Percentiles rank a stretch among this genome's conserved stretches.
Evolutionary conservation across 1,140 invertebrate genomes (phyloP).

Genomic region (Mamestra configurata): DNA sequence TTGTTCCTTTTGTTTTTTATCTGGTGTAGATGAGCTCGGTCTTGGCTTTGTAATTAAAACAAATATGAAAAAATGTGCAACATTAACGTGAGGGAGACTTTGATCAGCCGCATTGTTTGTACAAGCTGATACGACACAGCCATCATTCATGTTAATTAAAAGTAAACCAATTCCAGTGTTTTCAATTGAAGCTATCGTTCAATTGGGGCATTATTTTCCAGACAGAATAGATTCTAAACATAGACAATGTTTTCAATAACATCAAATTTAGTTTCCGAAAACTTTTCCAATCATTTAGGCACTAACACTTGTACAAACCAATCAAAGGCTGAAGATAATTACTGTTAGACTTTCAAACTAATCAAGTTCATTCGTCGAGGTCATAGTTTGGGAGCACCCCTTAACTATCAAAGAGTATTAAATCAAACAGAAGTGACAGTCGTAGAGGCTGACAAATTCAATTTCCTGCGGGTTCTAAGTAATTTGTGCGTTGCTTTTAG

Average conservation of each 20-base stretch:
- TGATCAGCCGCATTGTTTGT: not conserved
- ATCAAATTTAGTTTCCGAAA: not conserved
- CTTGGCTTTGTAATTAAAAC: slow-evolving; percentile 27
- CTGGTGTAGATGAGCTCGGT: slow-evolving; percentile 17
- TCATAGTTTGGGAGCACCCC: slow-evolving; percentile 12
- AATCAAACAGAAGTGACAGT: slow-evolving; percentile 35
- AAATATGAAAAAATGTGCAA: slow-evolving; percentile 9
- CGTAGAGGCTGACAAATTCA: slow-evolving; percentile 45
- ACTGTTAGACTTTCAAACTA: not conserved
- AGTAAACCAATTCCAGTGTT: not conserved
- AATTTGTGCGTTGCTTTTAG: slow-evolving; percentile 43
- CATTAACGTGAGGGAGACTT: not conserved
- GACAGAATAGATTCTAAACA: not conserved
- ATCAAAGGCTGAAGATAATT: not conserved
- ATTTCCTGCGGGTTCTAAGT: slow-evolving; percentile 28
- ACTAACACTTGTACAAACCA: not conserved
- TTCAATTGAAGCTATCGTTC: not conserved
- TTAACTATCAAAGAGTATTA: slow-evolving; percentile 25
- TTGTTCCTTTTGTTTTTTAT: slow-evolving; percentile 12
- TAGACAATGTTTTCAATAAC: not conserved
- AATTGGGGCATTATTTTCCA: not conserved
- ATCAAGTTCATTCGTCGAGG: slow-evolving; percentile 18
- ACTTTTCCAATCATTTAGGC: not conserved
- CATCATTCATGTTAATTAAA: not conserved
- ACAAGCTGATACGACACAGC: not conserved